Evolutionary conservation across 2,888 invertebrate species (phyloP).

Genomic region (Amphipoea lucens): DNA sequence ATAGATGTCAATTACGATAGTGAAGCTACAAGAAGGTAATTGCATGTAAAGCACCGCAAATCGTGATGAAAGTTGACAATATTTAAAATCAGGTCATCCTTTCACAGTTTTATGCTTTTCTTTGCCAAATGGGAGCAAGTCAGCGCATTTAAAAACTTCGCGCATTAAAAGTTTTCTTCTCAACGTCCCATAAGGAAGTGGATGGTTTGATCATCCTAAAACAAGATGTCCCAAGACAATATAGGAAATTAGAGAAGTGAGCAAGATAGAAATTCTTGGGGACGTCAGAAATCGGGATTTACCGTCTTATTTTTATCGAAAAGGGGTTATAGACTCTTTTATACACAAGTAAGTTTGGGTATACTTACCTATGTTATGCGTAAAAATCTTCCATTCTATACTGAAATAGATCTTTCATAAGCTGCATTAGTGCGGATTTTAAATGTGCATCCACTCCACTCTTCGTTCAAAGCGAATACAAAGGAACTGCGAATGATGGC

Average conservation of each 20-base stretch:
- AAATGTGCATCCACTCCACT: slow-evolving; percentile 32
- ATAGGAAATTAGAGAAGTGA: slow-evolving; percentile 1
- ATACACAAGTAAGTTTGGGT: background rate
- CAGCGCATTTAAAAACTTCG: background rate
- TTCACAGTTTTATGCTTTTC: slow-evolving; percentile 3
- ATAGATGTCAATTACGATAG: slow-evolving; percentile 54
- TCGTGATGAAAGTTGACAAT: slow-evolving; percentile 37
- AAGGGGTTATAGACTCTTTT: background rate
- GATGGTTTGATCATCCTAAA: background rate
- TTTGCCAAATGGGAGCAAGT: background rate
- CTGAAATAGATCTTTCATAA: slow-evolving; percentile 11
- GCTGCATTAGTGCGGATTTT: slow-evolving; percentile 25
- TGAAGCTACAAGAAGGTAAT: slow-evolving; percentile 39
- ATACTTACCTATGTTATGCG: background rate
- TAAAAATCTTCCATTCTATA: slow-evolving; percentile 4
- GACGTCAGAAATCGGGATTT: slow-evolving; percentile 19
- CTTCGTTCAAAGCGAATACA: slow-evolving; percentile 33
- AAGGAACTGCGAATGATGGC: slow-evolving; percentile 35
- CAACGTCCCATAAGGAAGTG: background rate
- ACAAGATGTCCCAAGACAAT: background rate
- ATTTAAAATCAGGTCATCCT: slow-evolving; percentile 21
- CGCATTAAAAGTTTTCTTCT: background rate
- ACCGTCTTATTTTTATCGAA: slow-evolving; percentile 8
- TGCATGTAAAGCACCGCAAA: slow-evolving; percentile 29
- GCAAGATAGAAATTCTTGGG: slow-evolving; percentile 9